These are phyloP conservation scores for Dicaeum eximium DNA, from an alignment of 2,113 vertebrate species.

Conservation along the genomic window DNA sequence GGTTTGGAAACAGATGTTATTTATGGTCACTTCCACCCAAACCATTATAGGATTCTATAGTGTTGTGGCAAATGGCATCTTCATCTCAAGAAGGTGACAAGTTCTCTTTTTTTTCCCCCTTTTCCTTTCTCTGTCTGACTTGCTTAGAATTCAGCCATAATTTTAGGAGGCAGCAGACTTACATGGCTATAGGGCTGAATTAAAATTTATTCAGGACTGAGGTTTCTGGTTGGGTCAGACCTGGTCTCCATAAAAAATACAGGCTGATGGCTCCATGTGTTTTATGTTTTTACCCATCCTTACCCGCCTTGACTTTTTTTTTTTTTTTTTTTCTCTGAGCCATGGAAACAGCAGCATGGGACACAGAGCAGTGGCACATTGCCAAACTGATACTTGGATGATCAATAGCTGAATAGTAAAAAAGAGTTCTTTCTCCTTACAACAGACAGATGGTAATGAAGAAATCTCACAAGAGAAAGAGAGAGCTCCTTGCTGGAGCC, in stretches of 20 bases:
- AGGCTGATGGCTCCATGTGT: not conserved
- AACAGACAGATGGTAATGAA: not conserved
- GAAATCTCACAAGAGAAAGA: not conserved
- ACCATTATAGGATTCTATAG: accelerated
- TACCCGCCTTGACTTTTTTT: not conserved
- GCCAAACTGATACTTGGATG: not conserved
- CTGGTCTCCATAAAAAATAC: not conserved
- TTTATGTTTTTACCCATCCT: not conserved
- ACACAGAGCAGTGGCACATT: not conserved
- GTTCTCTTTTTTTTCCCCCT: not conserved
- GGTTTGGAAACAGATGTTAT: not conserved
- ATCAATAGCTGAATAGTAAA: not conserved
- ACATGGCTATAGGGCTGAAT: not conserved
- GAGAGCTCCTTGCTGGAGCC: not conserved
- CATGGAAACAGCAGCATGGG: not conserved
- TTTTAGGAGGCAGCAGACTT: not conserved
- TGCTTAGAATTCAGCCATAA: not conserved
- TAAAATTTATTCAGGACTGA: not conserved
- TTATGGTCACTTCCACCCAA: not conserved
- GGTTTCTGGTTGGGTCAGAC: not conserved
- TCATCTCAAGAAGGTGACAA: not conserved
- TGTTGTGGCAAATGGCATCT: not conserved
- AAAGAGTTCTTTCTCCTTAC: not conserved
- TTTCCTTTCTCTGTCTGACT: not conserved
- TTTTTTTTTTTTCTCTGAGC: not conserved